Evolutionary conservation across 1,140 invertebrate species (phyloP).

Genomic region (Diabrotica virgifera): DNA sequence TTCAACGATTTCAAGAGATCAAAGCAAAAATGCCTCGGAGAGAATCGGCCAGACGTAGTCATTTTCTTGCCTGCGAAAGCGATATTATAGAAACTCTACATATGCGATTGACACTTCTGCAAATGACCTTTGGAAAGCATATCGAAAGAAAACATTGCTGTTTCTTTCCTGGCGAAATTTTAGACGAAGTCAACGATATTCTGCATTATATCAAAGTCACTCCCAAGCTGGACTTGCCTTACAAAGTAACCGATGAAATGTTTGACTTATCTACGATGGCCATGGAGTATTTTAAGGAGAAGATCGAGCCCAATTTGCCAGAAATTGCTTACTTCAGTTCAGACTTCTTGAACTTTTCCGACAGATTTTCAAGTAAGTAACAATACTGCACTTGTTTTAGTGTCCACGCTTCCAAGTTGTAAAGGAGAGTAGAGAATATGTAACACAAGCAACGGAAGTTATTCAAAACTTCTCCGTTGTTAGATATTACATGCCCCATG

Average conservation of each 20-base stretch:
- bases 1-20: conserved; percentile 76
- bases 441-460: no score
- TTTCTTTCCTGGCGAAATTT: conserved; percentile 84
- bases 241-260: conserved; percentile 87
- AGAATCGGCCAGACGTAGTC: conserved; percentile 79
- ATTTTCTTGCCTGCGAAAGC: conserved; percentile 79
- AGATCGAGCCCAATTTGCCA: conserved; percentile 80
- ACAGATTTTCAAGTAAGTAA: conserved; percentile 49
- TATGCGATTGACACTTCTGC: conserved; percentile 79
- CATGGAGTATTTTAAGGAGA: conserved; percentile 90
- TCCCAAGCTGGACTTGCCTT: conserved; percentile 74
- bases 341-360: conserved; percentile 73
- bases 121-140: conserved; percentile 90
- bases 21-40: conserved; percentile 86
- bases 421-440: no score
- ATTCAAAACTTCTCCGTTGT: no score
- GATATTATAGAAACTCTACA: conserved; percentile 87
- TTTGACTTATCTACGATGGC: conserved; percentile 90
- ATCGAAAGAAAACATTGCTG: conserved; percentile 87
- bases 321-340: conserved; percentile 83
- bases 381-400: no score
- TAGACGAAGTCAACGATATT: conserved; percentile 62
- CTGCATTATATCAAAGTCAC: conserved; percentile 79
- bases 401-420: no score
- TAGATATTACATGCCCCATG: no score